Conservation (phyloP, 2,888 invertebrate species). For the Nezara viridula region DNA sequence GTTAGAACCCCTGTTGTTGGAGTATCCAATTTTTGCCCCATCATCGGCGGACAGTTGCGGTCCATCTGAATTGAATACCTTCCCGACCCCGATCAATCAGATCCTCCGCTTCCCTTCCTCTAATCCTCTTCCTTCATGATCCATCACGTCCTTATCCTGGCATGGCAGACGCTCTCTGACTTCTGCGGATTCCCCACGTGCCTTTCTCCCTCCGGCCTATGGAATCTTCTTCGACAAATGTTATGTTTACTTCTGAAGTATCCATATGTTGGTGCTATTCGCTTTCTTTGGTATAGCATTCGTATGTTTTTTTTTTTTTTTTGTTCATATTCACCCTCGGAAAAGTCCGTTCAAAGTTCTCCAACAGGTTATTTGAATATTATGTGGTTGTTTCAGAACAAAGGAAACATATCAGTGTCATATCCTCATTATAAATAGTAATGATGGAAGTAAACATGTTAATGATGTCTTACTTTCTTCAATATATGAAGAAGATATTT, state of each 20-base stretch:
- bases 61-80: conserved; percentile 26
- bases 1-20: neutral
- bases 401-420: too few species aligned
- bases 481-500: too few species aligned
- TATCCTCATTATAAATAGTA: too few species aligned
- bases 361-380: too few species aligned
- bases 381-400: too few species aligned
- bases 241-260: neutral
- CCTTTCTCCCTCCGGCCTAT: neutral
- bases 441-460: too few species aligned
- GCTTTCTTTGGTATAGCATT: too few species aligned
- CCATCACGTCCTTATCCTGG: conserved; percentile 31
- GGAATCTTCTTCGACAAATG: neutral
- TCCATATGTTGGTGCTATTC: neutral
- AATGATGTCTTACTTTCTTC: too few species aligned
- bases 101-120: neutral
- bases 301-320: too few species aligned
- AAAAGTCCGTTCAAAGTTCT: too few species aligned
- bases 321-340: too few species aligned
- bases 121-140: conserved; percentile 38
- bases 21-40: neutral
- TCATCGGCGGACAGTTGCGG: neutral
- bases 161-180: neutral
- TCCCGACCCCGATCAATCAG: conserved; percentile 1
- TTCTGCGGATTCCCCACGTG: conserved; percentile 2